These are phyloP conservation scores for Bicyclus anynana DNA, from an alignment of 1,140 invertebrate species.

Conservation along the genomic window DNA sequence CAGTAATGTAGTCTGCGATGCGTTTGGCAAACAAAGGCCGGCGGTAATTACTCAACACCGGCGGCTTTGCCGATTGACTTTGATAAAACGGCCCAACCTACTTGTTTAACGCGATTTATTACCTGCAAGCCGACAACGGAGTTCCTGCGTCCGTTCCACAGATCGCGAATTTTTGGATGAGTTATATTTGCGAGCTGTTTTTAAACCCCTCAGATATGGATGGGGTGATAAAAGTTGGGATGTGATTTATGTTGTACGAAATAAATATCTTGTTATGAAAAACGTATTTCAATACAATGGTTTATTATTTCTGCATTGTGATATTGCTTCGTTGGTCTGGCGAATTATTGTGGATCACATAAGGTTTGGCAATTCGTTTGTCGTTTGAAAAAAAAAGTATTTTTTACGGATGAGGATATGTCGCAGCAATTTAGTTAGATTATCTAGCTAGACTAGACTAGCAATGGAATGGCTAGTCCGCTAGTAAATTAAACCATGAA, in stretches of 20 bases:
- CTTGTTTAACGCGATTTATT: conserved; percentile 75
- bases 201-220: neutral
- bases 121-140: conserved; percentile 60
- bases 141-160: conserved; percentile 36
- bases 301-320: no score
- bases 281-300: no score
- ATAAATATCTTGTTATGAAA: no score
- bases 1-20: conserved; percentile 4
- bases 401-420: no score
- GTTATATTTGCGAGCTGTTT: conserved; percentile 14
- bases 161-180: conserved; percentile 37
- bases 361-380: no score
- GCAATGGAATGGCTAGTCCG: no score
- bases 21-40: conserved; percentile 34
- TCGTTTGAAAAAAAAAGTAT: no score
- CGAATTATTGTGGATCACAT: no score
- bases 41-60: conserved; percentile 63
- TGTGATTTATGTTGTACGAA: neutral
- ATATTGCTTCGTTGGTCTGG: no score
- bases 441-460: no score
- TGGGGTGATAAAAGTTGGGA: neutral
- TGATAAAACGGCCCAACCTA: conserved; percentile 75
- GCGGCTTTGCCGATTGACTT: conserved; percentile 71
- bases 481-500: no score
- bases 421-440: no score